Evolutionary conservation across 2,888 invertebrate species (phyloP).

Genomic region (Dorcus hopei): DNA sequence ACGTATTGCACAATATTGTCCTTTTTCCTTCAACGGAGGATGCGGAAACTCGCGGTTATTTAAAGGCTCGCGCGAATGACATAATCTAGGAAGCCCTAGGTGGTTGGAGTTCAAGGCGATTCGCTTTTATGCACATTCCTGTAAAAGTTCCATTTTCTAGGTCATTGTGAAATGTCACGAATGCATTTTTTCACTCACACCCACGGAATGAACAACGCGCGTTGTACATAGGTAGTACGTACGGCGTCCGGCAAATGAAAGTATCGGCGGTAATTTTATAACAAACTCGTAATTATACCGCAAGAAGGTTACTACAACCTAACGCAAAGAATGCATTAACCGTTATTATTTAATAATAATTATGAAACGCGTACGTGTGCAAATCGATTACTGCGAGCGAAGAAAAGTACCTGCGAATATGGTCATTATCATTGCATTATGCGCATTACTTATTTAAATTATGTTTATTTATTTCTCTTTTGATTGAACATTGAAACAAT

Average conservation of each 20-base stretch:
- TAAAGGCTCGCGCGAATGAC: constrained; percentile 15
- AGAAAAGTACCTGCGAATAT: constrained; percentile 80
- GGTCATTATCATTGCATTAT: no score
- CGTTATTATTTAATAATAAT: constrained; percentile 21
- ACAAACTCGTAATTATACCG: constrained; percentile 11
- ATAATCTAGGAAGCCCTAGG: constrained; percentile 30
- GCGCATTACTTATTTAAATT: no score
- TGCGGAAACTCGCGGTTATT: background rate
- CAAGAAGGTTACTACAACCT: constrained; percentile 21
- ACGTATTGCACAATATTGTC: background rate
- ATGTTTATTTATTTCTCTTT: no score
- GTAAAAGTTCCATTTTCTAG: constrained; percentile 36
- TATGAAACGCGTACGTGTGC: constrained; percentile 43
- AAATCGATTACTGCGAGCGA: constrained; percentile 95
- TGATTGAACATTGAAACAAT: no score
- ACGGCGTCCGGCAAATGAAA: constrained; percentile 11
- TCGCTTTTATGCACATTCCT: constrained; percentile 28
- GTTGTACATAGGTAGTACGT: no score
- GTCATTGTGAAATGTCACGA: constrained; percentile 28
- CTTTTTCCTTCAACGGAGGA: background rate
- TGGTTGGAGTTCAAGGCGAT: constrained; percentile 36
- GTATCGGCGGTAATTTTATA: constrained; percentile 7
- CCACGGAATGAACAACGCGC: constrained; percentile 10
- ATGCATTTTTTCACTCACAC: constrained; percentile 29
- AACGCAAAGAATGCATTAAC: constrained; percentile 18